Percentiles rank a stretch among this genome's conserved stretches.
These are phyloP conservation scores for Himalopsyche phryganea DNA, from an alignment of 1,140 invertebrate species.

Conservation along the genomic window DNA sequence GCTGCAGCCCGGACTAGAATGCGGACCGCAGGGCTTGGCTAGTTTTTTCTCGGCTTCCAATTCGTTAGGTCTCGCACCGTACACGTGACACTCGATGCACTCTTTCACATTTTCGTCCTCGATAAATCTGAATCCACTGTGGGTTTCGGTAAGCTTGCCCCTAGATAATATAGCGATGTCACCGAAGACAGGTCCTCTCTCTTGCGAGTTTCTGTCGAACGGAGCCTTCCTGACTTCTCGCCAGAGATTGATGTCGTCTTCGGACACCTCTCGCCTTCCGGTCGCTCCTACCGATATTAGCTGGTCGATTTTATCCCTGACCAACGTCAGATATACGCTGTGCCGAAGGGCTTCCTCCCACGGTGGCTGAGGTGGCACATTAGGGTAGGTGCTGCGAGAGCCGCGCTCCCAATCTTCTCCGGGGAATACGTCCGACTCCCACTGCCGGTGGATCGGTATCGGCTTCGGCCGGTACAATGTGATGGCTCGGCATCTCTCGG, in stretches of 20 bases:
- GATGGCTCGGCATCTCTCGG: slow-evolving; percentile 1
- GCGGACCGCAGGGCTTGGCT: slow-evolving; percentile 38
- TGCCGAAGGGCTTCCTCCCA: slow-evolving; percentile 59
- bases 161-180: slow-evolving; percentile 59
- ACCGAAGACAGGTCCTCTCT: slow-evolving; percentile 49
- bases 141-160: slow-evolving; percentile 55
- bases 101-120: slow-evolving; percentile 54
- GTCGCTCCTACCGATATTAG: slow-evolving; percentile 37
- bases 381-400: neutral
- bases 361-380: slow-evolving; percentile 37
- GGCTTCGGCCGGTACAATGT: slow-evolving; percentile 2
- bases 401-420: neutral
- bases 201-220: slow-evolving; percentile 47
- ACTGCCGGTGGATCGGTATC: neutral
- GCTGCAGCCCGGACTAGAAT: slow-evolving; percentile 42
- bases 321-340: slow-evolving; percentile 57
- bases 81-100: slow-evolving; percentile 40
- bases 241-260: slow-evolving; percentile 50
- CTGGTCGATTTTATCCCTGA: slow-evolving; percentile 49
- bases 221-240: slow-evolving; percentile 53
- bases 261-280: slow-evolving; percentile 40
- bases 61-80: slow-evolving; percentile 29
- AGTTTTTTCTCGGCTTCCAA: slow-evolving; percentile 26
- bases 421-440: neutral
- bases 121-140: slow-evolving; percentile 50